phyloP scores from a whole-genome alignment of 2,113 vertebrate species.

The Xyliphius kryptos region DNA sequence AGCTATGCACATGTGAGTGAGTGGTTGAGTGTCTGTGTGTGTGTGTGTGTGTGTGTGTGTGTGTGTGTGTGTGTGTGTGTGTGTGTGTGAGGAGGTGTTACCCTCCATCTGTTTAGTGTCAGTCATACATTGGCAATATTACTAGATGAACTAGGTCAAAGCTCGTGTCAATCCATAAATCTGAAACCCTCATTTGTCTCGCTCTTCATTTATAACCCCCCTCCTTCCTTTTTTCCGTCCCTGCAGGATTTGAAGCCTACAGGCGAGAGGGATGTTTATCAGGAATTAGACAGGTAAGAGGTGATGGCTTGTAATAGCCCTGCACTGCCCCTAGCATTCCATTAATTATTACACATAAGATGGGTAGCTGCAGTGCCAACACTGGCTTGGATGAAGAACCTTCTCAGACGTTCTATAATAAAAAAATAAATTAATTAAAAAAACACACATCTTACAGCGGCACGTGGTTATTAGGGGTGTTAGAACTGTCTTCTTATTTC shows the following conservation, averaged over 20 bases:
- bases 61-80: constrained; percentile 21
- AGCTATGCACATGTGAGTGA: constrained; percentile 14
- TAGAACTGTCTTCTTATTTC: no score
- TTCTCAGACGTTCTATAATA: no score
- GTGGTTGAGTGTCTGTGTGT: no score
- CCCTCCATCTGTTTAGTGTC: constrained; percentile 33
- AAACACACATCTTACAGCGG: no score
- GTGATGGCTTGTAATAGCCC: constrained; percentile 45
- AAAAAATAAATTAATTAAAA: no score
- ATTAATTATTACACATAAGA: constrained; percentile 18
- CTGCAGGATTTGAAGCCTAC: constrained; percentile 67
- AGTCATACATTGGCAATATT: constrained; percentile 58
- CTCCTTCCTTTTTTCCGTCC: constrained; percentile 34
- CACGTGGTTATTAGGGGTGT: no score
- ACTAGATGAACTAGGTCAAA: constrained; percentile 54
- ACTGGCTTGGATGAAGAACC: no score
- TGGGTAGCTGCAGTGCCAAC: no score
- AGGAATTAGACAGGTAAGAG: constrained; percentile 64
- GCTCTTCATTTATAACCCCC: constrained; percentile 36
- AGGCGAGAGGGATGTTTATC: constrained; percentile 62
- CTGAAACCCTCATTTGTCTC: constrained; percentile 25
- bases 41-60: no score
- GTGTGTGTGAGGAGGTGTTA: constrained; percentile 8
- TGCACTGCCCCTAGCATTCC: constrained; percentile 1
- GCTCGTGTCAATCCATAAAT: constrained; percentile 49